phyloP scores from a whole-genome alignment of 92 coral and sea anemone genomes.

The Diadumene lineata region DNA sequence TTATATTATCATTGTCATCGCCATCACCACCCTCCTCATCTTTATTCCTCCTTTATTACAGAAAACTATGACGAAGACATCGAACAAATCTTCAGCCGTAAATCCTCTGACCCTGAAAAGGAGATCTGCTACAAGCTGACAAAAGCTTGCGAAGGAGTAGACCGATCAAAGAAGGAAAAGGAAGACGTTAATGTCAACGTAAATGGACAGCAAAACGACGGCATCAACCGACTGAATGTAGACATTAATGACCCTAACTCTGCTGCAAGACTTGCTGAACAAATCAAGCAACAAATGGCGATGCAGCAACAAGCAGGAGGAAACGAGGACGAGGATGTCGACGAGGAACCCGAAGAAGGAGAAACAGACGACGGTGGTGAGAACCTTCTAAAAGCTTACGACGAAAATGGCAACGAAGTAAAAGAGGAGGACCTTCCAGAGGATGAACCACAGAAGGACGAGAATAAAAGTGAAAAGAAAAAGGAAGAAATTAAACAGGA shows the following conservation, averaged over 20 bases:
- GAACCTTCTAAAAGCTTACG: conserved; percentile 24
- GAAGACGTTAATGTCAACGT: conserved; percentile 81
- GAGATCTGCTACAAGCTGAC: conserved; percentile 84
- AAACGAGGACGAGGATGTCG: conserved; percentile 44
- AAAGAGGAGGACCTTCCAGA: conserved; percentile 14
- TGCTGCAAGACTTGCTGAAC: conserved; percentile 78
- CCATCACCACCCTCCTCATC: neutral
- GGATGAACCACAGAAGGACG: conserved; percentile 29
- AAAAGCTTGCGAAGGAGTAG: conserved; percentile 96
- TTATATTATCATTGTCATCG: neutral
- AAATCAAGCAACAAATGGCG: conserved; percentile 78
- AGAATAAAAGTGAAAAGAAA: conserved; percentile 2
- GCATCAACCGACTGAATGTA: conserved; percentile 74
- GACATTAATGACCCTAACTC: conserved; percentile 93
- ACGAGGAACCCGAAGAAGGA: conserved; percentile 56
- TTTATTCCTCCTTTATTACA: conserved; percentile 15
- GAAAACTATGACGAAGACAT: conserved; percentile 96
- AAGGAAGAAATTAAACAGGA: conserved; percentile 1
- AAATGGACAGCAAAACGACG: conserved; percentile 70
- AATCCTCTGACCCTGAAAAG: conserved; percentile 65
- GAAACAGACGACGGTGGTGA: conserved; percentile 46
- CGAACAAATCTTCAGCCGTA: conserved; percentile 56
- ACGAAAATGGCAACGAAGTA: conserved; percentile 36
- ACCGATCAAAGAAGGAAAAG: conserved; percentile 86
- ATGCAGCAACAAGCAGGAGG: conserved; percentile 51